Conservation (phyloP, 2,113 vertebrate genomes). For the Trichomycterus rosablanca region DNA sequence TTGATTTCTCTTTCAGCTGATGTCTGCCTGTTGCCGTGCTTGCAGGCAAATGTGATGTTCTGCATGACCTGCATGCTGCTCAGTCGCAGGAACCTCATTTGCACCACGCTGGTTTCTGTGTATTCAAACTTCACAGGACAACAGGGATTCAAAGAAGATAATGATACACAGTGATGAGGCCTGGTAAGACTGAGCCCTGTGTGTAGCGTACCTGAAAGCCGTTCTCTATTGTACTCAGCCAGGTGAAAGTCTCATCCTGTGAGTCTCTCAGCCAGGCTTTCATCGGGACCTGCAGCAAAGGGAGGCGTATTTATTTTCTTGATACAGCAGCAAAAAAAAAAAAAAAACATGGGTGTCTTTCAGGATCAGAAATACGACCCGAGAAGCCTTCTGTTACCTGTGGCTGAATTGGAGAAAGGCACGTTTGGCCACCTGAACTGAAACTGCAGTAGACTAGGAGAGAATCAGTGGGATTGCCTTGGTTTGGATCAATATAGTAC, state of each 20-base stretch:
- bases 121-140: constrained; percentile 67
- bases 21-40: constrained; percentile 33
- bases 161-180: too few relatives aligned
- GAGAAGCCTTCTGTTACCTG: constrained; percentile 57
- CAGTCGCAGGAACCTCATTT: constrained; percentile 76
- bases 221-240: constrained; percentile 67
- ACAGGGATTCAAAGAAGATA: neutral
- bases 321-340: neutral
- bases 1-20: constrained; percentile 57
- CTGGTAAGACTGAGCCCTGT: neutral
- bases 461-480: constrained; percentile 71
- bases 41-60: constrained; percentile 69
- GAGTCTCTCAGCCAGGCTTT: constrained; percentile 73
- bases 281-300: constrained; percentile 59
- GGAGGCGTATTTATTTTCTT: neutral
- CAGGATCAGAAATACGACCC: neutral
- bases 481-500: constrained; percentile 82
- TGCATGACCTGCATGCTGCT: constrained; percentile 68
- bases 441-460: constrained; percentile 77
- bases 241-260: constrained; percentile 60
- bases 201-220: constrained; percentile 68
- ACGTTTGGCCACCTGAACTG: constrained; percentile 71
- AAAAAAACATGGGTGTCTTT: neutral
- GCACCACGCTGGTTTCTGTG: constrained; percentile 62
- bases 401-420: constrained; percentile 61